These are phyloP conservation scores for Mizuhopecten yessoensis DNA, from an alignment of 1,140 invertebrate species.

Conservation along the genomic window DNA sequence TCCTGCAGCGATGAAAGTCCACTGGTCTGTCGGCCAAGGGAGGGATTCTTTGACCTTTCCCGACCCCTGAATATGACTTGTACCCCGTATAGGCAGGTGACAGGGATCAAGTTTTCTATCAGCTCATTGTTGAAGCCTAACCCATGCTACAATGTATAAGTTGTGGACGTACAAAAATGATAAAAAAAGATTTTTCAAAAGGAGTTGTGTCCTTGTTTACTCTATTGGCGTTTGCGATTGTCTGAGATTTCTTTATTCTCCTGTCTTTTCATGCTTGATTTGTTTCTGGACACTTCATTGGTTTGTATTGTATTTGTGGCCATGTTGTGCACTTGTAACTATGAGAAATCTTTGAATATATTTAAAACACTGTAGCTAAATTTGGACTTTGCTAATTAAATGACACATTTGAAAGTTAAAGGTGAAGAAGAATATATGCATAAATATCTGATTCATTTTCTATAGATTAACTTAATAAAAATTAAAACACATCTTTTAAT, in stretches of 20 bases:
- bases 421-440: too few species aligned
- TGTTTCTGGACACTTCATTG: background rate
- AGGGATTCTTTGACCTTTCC: background rate
- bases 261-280: background rate
- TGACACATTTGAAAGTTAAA: too few species aligned
- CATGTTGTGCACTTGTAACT: too few species aligned
- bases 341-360: too few species aligned
- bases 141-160: background rate
- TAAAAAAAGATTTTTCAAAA: background rate
- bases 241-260: background rate
- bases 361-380: too few species aligned
- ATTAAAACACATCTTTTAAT: too few species aligned
- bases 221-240: background rate
- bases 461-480: too few species aligned
- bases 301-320: background rate
- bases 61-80: background rate
- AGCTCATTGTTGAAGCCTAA: conserved; percentile 13
- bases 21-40: conserved; percentile 11
- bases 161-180: background rate
- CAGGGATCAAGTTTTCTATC: background rate
- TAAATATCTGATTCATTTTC: too few species aligned
- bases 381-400: too few species aligned
- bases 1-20: conserved; percentile 12
- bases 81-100: conserved; percentile 21
- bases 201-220: background rate